Base-by-base conservation (phyloP, 2,888 invertebrate species). In the Meliscaeva auricollis region DNA sequence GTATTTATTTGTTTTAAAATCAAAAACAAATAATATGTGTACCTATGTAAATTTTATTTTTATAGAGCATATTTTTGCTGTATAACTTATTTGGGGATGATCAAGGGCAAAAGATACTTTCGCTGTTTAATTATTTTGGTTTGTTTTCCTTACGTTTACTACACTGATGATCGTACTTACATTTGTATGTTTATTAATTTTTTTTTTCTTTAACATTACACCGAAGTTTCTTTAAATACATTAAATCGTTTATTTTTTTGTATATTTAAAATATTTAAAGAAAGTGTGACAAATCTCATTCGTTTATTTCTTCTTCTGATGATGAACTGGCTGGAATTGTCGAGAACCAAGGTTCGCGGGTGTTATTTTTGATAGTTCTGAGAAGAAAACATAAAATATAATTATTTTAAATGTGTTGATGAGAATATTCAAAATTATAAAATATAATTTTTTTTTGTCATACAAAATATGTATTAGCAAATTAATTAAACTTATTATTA, bases 321-420 rank as follows among this genome's bases (percentile, higher is more conserved):
- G 93, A 93, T 74, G 93, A 93, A 78, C 94, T 94, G 88, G 94
- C 94, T 13, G 94, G 94, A 87, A 94, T 94, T 64, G 94, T 94
- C 89, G 94, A 94, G 90, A 94, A 94, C 94, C 94, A 94, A 92
- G 88, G 94, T 93, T 88, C 94, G 90, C 88, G 94, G 93, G 93
- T 94, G 75, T 89, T 91, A 92, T 92, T 94, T 91, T 89, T 92
- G 52, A 89, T 90, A 48, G 89, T 90, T 54, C 94, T 94, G 90
- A 30, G 2, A 62, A 30, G 2, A 62, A 64, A 35, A 48, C 48
- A 54, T 15, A 64, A 52, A 44, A 64, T 20, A 48, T 56, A 50
- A 35, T 38, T 20, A 38, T 38, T 38, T 8, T 38, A 9, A 38
- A 38, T 38, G 35, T 9, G 32, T 32, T 7, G n/a, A 38, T 38